Evolutionary conservation across 2,888 invertebrate genomes (phyloP).

Genomic region (Limnephilus rhombicus): DNA sequence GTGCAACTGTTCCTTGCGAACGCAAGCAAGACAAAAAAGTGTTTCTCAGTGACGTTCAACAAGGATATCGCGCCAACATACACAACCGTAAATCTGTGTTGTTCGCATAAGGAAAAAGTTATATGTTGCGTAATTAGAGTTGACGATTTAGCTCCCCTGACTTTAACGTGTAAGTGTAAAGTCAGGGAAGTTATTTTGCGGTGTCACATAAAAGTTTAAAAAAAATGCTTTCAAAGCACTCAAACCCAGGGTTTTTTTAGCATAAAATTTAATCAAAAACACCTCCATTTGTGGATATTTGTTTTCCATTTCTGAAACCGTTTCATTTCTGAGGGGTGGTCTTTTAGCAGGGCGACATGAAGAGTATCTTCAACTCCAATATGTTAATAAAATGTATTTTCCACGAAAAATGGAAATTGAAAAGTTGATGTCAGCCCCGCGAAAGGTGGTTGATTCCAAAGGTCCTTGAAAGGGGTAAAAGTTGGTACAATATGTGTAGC

Average conservation of each 20-base stretch:
- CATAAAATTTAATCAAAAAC: background rate
- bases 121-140: too few relatives aligned
- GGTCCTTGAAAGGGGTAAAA: background rate
- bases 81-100: too few relatives aligned
- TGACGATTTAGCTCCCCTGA: background rate
- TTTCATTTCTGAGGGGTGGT: background rate
- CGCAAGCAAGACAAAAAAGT: too few relatives aligned
- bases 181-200: background rate
- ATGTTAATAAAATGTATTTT: conserved; percentile 1
- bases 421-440: background rate
- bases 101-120: too few relatives aligned
- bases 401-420: background rate
- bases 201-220: background rate
- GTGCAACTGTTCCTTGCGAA: too few relatives aligned
- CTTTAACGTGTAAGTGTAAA: background rate
- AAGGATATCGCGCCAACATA: too few relatives aligned
- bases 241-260: background rate
- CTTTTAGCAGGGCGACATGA: background rate
- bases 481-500: background rate
- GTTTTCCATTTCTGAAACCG: background rate
- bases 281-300: background rate
- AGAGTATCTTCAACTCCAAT: background rate
- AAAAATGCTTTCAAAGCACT: background rate
- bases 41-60: too few relatives aligned
- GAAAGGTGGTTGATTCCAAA: background rate